Percentiles rank a stretch among this genome's conserved stretches.
phyloP scores from a whole-genome alignment of 1,140 invertebrate species.

The Odontomachus brunneus region DNA sequence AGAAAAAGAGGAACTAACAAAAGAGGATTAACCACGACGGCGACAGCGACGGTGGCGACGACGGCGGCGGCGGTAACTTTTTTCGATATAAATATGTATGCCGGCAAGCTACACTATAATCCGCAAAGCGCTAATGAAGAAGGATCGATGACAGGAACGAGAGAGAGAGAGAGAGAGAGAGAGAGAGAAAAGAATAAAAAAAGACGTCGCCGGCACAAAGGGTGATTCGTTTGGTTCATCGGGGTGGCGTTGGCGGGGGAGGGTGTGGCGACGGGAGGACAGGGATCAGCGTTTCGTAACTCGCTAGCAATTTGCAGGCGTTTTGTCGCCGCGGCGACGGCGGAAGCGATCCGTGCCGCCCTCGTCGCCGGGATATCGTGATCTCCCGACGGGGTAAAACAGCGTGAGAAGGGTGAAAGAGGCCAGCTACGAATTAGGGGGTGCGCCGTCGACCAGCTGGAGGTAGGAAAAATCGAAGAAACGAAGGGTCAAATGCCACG shows the following conservation, averaged over 20 bases:
- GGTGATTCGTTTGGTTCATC: slow-evolving; percentile 57
- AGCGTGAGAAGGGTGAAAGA: slow-evolving; percentile 24
- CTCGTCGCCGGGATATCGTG: slow-evolving; percentile 34
- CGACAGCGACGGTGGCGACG: not conserved
- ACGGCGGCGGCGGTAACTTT: slow-evolving; percentile 19
- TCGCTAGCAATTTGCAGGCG: slow-evolving; percentile 55
- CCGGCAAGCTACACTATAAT: slow-evolving; percentile 22
- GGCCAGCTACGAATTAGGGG: slow-evolving; percentile 38
- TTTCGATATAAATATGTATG: slow-evolving; percentile 58
- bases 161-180: slow-evolving; percentile 34
- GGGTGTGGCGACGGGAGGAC: slow-evolving; percentile 6
- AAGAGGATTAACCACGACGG: slow-evolving; percentile 47
- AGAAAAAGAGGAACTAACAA: slow-evolving; percentile 42
- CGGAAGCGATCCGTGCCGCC: slow-evolving; percentile 46
- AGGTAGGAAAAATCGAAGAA: slow-evolving; percentile 71
- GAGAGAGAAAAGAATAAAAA: slow-evolving; percentile 8
- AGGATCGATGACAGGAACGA: slow-evolving; percentile 49
- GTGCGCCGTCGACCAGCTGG: slow-evolving; percentile 29
- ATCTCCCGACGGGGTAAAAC: slow-evolving; percentile 39
- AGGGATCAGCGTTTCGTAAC: slow-evolving; percentile 52
- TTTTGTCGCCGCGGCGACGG: slow-evolving; percentile 45
- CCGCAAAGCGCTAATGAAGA: slow-evolving; percentile 51
- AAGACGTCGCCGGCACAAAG: slow-evolving; percentile 32
- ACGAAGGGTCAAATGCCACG: slow-evolving; percentile 72
- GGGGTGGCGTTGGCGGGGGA: too few relatives aligned